phyloP scores from a whole-genome alignment of 1,140 invertebrate species.

The Caenorhabditis tropicalis region DNA sequence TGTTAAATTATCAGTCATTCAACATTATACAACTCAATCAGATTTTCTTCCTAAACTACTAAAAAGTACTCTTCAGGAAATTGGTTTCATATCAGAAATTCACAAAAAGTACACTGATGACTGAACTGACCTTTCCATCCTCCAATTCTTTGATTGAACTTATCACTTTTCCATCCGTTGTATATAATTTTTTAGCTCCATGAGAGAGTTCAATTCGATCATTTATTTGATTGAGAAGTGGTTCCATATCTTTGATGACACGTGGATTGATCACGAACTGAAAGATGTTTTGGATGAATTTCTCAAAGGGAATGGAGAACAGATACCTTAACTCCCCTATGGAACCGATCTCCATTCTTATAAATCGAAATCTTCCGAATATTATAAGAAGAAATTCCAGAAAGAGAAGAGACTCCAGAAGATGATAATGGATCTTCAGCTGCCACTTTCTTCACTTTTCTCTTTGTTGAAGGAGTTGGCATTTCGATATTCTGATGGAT shows the following conservation, averaged over 20 bases:
- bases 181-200: slow-evolving; percentile 35
- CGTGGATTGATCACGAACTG: slow-evolving; percentile 38
- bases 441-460: not conserved
- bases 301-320: no score
- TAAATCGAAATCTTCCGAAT: slow-evolving; percentile 17
- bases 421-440: not conserved
- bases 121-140: slow-evolving; percentile 10
- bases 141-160: slow-evolving; percentile 30
- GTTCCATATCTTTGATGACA: slow-evolving; percentile 9
- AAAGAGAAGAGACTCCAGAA: slow-evolving; percentile 22
- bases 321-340: slow-evolving; percentile 26
- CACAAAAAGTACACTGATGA: not conserved
- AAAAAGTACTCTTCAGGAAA: no score
- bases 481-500: not conserved
- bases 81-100: no score
- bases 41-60: no score
- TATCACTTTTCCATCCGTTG: slow-evolving; percentile 25
- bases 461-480: slow-evolving; percentile 22
- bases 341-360: slow-evolving; percentile 30
- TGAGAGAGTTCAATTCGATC: slow-evolving; percentile 31
- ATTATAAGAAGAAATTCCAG: slow-evolving; percentile 20
- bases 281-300: not conserved
- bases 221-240: slow-evolving; percentile 12
- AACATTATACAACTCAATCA: not conserved
- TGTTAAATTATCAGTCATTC: not conserved